These are phyloP conservation scores for Onthophagus taurus DNA, from an alignment of 1,140 invertebrate genomes.

Conservation along the genomic window DNA sequence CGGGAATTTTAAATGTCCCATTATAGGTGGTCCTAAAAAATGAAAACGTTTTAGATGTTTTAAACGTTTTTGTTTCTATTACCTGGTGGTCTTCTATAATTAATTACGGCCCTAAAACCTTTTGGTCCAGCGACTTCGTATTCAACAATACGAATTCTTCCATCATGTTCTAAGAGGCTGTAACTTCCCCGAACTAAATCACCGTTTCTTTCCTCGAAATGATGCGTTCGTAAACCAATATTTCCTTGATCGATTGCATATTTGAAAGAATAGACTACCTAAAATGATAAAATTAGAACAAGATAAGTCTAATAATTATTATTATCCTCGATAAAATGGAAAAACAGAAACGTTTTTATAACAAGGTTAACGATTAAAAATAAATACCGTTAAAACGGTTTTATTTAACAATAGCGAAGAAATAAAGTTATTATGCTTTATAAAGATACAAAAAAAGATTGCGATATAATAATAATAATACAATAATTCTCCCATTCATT, in stretches of 20 bases:
- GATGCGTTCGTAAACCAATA: slow-evolving; percentile 35
- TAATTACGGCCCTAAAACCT: slow-evolving; percentile 40
- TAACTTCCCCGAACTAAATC: slow-evolving; percentile 39
- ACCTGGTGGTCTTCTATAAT: slow-evolving; percentile 32
- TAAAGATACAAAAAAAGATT: too few relatives aligned
- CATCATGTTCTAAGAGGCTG: slow-evolving; percentile 41
- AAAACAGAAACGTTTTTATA: too few relatives aligned
- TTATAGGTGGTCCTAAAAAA: slow-evolving; percentile 20
- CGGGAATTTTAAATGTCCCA: slow-evolving; percentile 24
- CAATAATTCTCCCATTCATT: too few relatives aligned
- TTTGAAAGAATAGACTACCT: slow-evolving; percentile 40
- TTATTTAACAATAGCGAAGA: too few relatives aligned
- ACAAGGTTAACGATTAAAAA: too few relatives aligned
- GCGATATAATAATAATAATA: too few relatives aligned
- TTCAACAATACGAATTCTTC: slow-evolving; percentile 40
- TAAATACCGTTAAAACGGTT: too few relatives aligned
- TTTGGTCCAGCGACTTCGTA: slow-evolving; percentile 39
- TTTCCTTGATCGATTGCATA: slow-evolving; percentile 39
- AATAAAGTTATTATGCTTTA: too few relatives aligned
- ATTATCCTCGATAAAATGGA: too few relatives aligned
- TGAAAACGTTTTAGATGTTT: slow-evolving; percentile 6
- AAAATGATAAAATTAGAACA: slow-evolving; percentile 16
- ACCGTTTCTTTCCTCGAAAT: slow-evolving; percentile 39
- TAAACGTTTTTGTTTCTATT: not conserved
- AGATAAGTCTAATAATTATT: too few relatives aligned